phyloP scores from a whole-genome alignment of 2,888 invertebrate genomes.

The Caenorhabditis becei region DNA sequence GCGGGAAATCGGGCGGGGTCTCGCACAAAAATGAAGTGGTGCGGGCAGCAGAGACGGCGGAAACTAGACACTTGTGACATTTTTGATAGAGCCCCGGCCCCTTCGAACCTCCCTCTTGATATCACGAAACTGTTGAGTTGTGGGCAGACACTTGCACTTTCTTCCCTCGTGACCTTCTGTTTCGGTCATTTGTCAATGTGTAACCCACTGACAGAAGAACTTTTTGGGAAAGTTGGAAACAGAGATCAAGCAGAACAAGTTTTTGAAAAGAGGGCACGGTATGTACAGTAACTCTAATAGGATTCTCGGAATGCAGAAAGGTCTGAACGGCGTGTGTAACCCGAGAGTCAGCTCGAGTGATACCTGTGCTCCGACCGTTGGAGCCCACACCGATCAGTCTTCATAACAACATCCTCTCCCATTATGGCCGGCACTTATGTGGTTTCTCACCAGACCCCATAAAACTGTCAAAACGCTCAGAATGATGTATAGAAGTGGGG shows the following conservation, averaged over 20 bases:
- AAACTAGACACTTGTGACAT: conserved; percentile 49
- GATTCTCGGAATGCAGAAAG: no score
- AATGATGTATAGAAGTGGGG: conserved; percentile 40
- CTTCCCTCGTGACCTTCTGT: conserved; percentile 12
- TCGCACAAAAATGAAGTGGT: conserved; percentile 49
- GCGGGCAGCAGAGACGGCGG: conserved; percentile 18
- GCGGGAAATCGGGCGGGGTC: conserved; percentile 7
- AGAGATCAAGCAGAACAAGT: not conserved
- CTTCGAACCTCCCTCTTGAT: not conserved
- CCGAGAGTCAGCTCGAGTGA: no score
- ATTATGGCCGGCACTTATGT: conserved; percentile 17
- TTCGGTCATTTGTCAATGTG: not conserved
- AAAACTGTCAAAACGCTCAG: conserved; percentile 37
- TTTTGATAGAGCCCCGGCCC: conserved; percentile 34
- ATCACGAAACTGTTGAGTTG: conserved; percentile 9
- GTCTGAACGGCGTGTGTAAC: no score
- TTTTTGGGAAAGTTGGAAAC: not conserved
- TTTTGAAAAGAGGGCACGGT: not conserved
- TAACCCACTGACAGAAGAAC: not conserved
- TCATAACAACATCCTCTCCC: conserved; percentile 33
- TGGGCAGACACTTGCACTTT: conserved; percentile 11
- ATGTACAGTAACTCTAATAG: no score
- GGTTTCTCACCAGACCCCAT: conserved; percentile 17
- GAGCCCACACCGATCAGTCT: conserved; percentile 26
- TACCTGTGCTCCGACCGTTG: no score